These are phyloP conservation scores for Galeopterus variegatus DNA, from an alignment of 2,113 vertebrate genomes.

Conservation along the genomic window DNA sequence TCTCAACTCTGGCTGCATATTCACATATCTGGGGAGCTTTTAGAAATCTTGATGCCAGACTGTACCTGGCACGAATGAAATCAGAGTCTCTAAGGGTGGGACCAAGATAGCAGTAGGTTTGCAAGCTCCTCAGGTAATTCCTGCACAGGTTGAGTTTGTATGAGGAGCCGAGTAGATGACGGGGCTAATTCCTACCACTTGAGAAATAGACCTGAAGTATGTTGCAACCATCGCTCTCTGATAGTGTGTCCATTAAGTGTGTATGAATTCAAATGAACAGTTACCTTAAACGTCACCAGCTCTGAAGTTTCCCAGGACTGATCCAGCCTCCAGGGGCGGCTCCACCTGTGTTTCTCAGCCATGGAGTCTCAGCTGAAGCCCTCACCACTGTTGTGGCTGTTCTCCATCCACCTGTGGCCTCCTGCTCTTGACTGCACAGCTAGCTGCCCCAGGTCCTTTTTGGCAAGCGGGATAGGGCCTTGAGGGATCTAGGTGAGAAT, in stretches of 20 bases:
- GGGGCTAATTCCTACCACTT: background rate
- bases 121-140: background rate
- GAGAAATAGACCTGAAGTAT: background rate
- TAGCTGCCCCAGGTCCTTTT: background rate
- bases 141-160: background rate
- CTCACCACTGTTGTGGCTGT: rapidly evolving
- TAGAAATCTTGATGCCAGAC: background rate
- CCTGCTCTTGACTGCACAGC: background rate
- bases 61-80: background rate
- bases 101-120: background rate
- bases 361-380: rapidly evolving
- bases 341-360: background rate
- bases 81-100: background rate
- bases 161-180: background rate
- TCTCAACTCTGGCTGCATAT: background rate
- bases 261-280: background rate
- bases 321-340: background rate
- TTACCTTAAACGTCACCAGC: background rate
- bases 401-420: background rate
- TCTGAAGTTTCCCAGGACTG: background rate
- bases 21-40: background rate
- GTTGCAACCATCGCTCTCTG: background rate
- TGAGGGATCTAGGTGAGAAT: background rate
- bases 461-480: background rate
- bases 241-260: background rate